Evolutionary conservation across 1,140 invertebrate species (phyloP).

Genomic region (Dinothrombium tinctorium): DNA sequence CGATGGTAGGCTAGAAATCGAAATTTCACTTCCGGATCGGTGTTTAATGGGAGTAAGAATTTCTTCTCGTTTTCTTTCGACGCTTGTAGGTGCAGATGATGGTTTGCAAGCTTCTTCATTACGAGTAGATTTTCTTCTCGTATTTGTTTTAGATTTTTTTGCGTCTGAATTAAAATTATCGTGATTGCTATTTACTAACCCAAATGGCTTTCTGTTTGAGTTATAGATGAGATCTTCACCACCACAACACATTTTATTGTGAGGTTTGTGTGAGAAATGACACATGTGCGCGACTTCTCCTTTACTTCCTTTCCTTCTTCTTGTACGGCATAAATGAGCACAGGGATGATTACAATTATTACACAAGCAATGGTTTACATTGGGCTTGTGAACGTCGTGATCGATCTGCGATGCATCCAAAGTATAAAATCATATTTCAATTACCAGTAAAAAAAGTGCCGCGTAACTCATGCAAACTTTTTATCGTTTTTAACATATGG

Average conservation of each 20-base stretch:
- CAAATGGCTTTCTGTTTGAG: not conserved
- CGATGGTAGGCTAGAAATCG: slow-evolving; percentile 11
- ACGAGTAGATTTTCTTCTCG: not conserved
- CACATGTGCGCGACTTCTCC: slow-evolving; percentile 12
- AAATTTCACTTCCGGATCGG: slow-evolving; percentile 5
- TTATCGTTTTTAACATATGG: not conserved
- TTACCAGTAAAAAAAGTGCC: not conserved
- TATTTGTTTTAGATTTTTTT: too few species aligned
- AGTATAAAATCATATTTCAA: not conserved
- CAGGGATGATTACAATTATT: slow-evolving; percentile 13
- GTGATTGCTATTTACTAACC: not conserved
- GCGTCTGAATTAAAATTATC: not conserved
- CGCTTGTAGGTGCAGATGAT: not conserved
- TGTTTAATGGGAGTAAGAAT: too few species aligned
- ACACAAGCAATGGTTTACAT: slow-evolving; percentile 11
- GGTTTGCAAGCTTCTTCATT: not conserved
- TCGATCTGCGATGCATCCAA: slow-evolving; percentile 5
- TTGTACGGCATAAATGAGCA: slow-evolving; percentile 11
- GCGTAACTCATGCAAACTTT: not conserved
- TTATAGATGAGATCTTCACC: slow-evolving; percentile 10
- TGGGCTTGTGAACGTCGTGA: slow-evolving; percentile 11
- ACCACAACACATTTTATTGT: slow-evolving; percentile 11
- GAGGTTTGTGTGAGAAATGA: slow-evolving; percentile 12
- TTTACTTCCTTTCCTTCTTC: slow-evolving; percentile 9
- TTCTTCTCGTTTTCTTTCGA: too few species aligned